phyloP scores from a whole-genome alignment of 2,888 invertebrate genomes.

The Dicroscelio sp. region DNA sequence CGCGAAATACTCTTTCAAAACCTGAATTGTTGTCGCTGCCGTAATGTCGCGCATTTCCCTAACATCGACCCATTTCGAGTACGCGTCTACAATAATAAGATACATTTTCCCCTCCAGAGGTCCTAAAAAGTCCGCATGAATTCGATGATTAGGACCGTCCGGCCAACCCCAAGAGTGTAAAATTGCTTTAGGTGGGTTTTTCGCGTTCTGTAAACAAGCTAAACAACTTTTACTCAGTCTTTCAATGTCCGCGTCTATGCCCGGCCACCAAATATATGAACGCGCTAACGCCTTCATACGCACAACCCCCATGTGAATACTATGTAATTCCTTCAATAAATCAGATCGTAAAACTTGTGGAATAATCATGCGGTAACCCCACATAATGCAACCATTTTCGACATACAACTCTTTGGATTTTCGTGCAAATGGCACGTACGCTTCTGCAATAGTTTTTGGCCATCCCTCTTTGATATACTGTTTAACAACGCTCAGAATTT shows the following conservation, averaged over 20 bases:
- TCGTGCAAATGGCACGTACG: not conserved
- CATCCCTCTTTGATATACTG: not conserved
- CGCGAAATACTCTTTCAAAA: constrained; percentile 73
- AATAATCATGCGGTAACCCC: too few relatives aligned
- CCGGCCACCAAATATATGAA: too few relatives aligned
- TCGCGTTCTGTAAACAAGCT: too few relatives aligned
- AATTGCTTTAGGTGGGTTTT: constrained; percentile 68
- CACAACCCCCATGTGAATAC: too few relatives aligned
- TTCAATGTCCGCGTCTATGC: too few relatives aligned
- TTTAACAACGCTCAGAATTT: not conserved
- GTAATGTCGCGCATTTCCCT: constrained; percentile 56
- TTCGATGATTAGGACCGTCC: constrained; percentile 62
- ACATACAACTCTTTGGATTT: not conserved
- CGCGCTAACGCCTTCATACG: too few relatives aligned
- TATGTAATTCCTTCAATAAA: too few relatives aligned
- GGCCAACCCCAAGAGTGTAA: constrained; percentile 80
- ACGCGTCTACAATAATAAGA: constrained; percentile 79
- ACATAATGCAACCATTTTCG: not conserved
- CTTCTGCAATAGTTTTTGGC: not conserved
- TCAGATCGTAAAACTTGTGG: too few relatives aligned
- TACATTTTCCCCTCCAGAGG: constrained; percentile 77
- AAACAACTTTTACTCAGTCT: too few relatives aligned
- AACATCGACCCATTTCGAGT: constrained; percentile 81
- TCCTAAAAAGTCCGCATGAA: constrained; percentile 77
- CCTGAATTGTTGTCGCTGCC: not conserved